These are phyloP conservation scores for Tolypeutes matacus DNA, from an alignment of 2,797 vertebrate genomes.

Conservation along the genomic window DNA sequence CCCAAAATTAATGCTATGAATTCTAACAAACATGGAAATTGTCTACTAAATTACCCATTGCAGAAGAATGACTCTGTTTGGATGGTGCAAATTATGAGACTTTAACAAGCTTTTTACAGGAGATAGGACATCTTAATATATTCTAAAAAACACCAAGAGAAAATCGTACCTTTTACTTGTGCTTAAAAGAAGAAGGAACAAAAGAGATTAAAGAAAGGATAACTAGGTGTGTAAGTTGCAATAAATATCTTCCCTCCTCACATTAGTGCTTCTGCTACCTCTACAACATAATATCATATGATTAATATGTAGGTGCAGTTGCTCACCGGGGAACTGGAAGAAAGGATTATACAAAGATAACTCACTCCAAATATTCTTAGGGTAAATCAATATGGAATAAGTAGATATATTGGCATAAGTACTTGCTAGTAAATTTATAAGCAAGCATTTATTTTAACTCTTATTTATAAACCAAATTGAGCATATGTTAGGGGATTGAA, in stretches of 20 bases:
- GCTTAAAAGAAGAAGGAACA: not conserved
- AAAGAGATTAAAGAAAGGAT: not conserved
- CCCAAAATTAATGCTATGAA: constrained; percentile 42
- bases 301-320: not conserved
- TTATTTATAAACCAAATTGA: constrained; percentile 33
- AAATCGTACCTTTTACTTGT: not conserved
- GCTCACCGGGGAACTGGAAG: not conserved
- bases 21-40: not conserved
- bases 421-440: not conserved
- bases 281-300: not conserved
- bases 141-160: constrained; percentile 29
- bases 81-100: not conserved
- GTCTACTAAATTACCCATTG: constrained; percentile 38
- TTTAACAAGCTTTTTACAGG: not conserved
- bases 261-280: not conserved
- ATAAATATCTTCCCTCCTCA: not conserved
- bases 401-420: not conserved
- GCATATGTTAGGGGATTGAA: not conserved
- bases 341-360: not conserved
- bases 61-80: not conserved
- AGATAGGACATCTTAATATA: not conserved
- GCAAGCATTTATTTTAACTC: constrained; percentile 20
- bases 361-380: not conserved
- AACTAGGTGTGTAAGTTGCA: not conserved
- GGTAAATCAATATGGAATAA: not conserved